Base-by-base conservation (phyloP, 1,140 invertebrate species). In the Mya arenaria region DNA sequence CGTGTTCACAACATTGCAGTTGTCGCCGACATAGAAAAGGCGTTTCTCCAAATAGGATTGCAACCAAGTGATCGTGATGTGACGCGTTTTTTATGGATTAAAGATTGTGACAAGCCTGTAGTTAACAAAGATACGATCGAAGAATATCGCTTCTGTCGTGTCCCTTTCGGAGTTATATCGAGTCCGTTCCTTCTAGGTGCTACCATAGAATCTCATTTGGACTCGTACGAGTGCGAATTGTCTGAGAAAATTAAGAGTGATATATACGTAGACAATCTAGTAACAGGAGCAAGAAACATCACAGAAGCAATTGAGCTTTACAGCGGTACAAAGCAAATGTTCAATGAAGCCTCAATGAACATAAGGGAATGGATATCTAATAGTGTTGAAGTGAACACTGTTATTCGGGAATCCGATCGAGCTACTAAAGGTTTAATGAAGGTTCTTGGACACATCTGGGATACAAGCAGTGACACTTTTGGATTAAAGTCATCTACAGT, bases 321-420 rank as follows among this genome's bases (percentile, higher is more conserved):
- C n/a, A n/a, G n/a, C n/a, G n/a, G n/a, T n/a, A n/a, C n/a, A n/a
- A n/a, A n/a, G n/a, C 17, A 71, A 1, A 60, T 74, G n/a, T 39
- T 74, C 15, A 74, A 60, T 37, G 25, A 19, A 25, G 55, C 34
- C 23, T 74, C 56, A 5, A 74, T 74, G 71, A 74, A 74, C n/a
- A 34, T 60, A 19, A n/a, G 71, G 8, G 56, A 74, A 62, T 74
- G 71, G 55, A 37, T 58, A 39, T 60, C 52, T n/a, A 74, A 74
- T 55, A 37, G 23, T 39, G 15, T 39, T 19, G 34, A 60, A 60
- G 34, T 74, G 15, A 74, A 74, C 32, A 13, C 6, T 6, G 6
- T 39, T 15, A 52, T 62, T 23, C 1, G 28, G 3, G 34, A 37
- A 19, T 28, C 58, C 28, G 71, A 74, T 30, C 39, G 44, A 74